Conservation (phyloP, 2,113 vertebrate species). For the Cyphomyrus plagiostoma region DNA sequence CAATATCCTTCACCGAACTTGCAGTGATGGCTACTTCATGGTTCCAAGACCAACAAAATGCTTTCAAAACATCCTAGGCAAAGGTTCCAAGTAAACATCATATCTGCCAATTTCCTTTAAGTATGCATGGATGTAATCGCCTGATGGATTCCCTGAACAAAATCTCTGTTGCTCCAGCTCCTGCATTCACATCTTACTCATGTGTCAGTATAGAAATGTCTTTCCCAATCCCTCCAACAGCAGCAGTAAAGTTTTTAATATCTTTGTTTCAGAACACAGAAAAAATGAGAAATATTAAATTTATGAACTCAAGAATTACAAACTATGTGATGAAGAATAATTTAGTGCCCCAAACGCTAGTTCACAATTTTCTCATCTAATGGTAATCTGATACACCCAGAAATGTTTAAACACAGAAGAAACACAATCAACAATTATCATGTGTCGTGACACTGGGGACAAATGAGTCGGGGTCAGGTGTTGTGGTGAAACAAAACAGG, state of each 20-base stretch:
- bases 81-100: constrained; percentile 28
- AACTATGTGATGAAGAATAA: not conserved
- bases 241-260: not conserved
- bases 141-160: constrained; percentile 22
- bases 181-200: constrained; percentile 4
- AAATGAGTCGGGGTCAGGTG: not conserved
- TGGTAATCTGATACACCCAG: not conserved
- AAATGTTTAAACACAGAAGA: not conserved
- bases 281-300: not conserved
- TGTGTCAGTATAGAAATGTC: constrained; percentile 14
- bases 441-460: not conserved
- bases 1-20: constrained; percentile 28
- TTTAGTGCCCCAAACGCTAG: not conserved
- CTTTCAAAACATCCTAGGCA: constrained; percentile 18
- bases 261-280: not conserved
- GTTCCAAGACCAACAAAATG: constrained; percentile 39
- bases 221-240: constrained; percentile 19
- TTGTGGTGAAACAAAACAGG: not conserved
- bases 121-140: constrained; percentile 22
- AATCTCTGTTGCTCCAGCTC: constrained; percentile 21
- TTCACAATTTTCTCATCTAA: not conserved
- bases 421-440: not conserved
- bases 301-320: not conserved
- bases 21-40: constrained; percentile 13
- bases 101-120: constrained; percentile 19